Base-by-base conservation (phyloP, 2,797 vertebrate species). In the Ambastaia sidthimunki region DNA sequence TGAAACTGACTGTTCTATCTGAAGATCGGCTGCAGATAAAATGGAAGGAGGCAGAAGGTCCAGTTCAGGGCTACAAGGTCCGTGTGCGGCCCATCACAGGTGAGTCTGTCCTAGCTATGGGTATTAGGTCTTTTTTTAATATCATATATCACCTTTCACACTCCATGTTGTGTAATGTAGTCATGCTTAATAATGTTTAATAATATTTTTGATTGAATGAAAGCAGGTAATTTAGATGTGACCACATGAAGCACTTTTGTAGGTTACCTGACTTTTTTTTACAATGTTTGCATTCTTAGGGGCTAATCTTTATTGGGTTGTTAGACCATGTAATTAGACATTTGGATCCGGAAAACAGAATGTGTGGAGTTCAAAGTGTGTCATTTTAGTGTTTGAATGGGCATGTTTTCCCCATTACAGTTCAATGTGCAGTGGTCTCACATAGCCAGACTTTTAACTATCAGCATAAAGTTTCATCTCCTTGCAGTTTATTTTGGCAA, bases 21-120 rank as follows among this genome's bases (percentile, higher is more conserved):
- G 96, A 97, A 90, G 96, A 98, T 89, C 91, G 94, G 63, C 93
- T 98, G 31, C 97, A 98, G 87, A 97, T 98, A 94, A 97, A 97
- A 84, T 98, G 97, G 96, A 96, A 94, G 81, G 96, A 95, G 82
- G 90, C 92, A 0, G 96, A 96, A 23, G 95, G 94, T 9, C 93
- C 88, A 0, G 85, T 93, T 82, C 95, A 91, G 2, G 96, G 96
- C 65, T 98, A 97, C 91, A 97, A 97, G 87, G 94, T 98, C 74
- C 91, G 95, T 84, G 95, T 98, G 44, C 96, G 91, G 84, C 95
- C 97, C 54, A 92, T 96, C 88, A 95, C 96, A 95, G 97, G 96
- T 98, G 86, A 91, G 90, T 78, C 41, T n/a, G 11, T 55, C 65
- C 41, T 54, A 15, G 60, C 25, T 76, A 34, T 50, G 31, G 2